A percentile compares a stretch with the other conserved stretches of the same genome.
These are phyloP conservation scores for Ectropis crepuscularia DNA, from an alignment of 2,888 invertebrate species.

Conservation along the genomic window DNA sequence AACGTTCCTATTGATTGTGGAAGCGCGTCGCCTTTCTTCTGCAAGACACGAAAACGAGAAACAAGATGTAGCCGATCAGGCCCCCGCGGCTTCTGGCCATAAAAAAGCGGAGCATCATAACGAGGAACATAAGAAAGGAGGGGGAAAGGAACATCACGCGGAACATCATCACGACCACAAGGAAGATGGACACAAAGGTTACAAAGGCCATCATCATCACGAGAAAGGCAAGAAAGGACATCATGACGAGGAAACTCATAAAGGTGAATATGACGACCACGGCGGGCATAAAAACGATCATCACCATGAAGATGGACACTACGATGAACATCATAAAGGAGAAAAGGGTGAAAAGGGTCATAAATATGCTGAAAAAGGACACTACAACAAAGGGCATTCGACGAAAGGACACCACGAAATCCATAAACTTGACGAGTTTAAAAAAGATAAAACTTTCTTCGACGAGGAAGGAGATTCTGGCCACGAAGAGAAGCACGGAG, in stretches of 20 bases:
- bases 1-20: constrained; percentile 54
- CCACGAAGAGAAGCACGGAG: constrained; percentile 92
- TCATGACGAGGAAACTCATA: constrained; percentile 88
- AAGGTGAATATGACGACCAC: constrained; percentile 86
- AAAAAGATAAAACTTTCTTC: constrained; percentile 94
- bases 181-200: constrained; percentile 89
- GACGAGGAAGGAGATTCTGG: constrained; percentile 93
- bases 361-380: constrained; percentile 88
- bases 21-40: constrained; percentile 64
- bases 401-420: constrained; percentile 94
- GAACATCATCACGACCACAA: constrained; percentile 87
- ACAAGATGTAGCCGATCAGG: constrained; percentile 58
- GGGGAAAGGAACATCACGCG: constrained; percentile 87
- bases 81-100: constrained; percentile 72
- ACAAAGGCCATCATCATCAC: constrained; percentile 88
- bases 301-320: constrained; percentile 87
- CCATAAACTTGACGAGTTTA: constrained; percentile 93
- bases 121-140: constrained; percentile 86
- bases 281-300: constrained; percentile 87
- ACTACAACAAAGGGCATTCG: constrained; percentile 93
- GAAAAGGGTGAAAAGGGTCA: constrained; percentile 88
- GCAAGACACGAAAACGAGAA: constrained; percentile 51
- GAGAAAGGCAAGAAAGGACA: constrained; percentile 90
- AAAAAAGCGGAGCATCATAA: constrained; percentile 78
- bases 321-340: constrained; percentile 86